These are phyloP conservation scores for Nemapogon koenigi DNA, from an alignment of 2,888 invertebrate species.

Conservation along the genomic window DNA sequence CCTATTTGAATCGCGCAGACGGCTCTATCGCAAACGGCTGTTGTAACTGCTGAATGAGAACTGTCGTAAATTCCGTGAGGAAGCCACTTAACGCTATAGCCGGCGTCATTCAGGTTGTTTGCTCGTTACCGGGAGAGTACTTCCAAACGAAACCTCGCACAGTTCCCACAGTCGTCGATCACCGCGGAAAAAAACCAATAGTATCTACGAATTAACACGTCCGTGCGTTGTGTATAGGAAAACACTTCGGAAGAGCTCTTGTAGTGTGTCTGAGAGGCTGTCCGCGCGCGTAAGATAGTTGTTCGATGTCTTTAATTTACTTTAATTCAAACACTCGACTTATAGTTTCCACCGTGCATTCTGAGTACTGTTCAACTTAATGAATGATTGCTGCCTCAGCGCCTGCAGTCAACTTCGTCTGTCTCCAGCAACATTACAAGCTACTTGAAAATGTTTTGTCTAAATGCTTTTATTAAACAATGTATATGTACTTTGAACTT, in stretches of 20 bases:
- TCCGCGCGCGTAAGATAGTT: conserved; percentile 48
- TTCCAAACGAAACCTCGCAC: conserved; percentile 56
- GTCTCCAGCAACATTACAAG: too few relatives aligned
- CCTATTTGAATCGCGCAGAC: conserved; percentile 30
- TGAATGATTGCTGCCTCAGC: conserved; percentile 5
- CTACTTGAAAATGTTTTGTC: too few relatives aligned
- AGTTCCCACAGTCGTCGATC: conserved; percentile 64
- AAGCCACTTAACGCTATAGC: conserved; percentile 56
- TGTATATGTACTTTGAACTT: too few relatives aligned
- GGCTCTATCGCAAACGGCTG: conserved; percentile 39
- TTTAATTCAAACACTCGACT: conserved; percentile 41
- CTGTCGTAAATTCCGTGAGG: conserved; percentile 51
- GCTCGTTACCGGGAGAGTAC: conserved; percentile 56
- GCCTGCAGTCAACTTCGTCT: conserved; percentile 3
- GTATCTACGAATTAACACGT: conserved; percentile 65
- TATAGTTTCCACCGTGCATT: conserved; percentile 16
- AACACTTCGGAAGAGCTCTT: conserved; percentile 59
- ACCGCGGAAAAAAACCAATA: conserved; percentile 53
- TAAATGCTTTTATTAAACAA: too few relatives aligned
- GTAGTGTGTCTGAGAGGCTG: conserved; percentile 50
- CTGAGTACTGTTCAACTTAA: conserved; percentile 30
- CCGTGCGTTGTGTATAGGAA: conserved; percentile 56
- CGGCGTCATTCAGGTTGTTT: conserved; percentile 47
- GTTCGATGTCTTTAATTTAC: conserved; percentile 49
- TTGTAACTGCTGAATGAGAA: conserved; percentile 24